Evolutionary conservation across 2,113 vertebrate genomes (phyloP).

Genomic region (Tylochromis polylepis): DNA sequence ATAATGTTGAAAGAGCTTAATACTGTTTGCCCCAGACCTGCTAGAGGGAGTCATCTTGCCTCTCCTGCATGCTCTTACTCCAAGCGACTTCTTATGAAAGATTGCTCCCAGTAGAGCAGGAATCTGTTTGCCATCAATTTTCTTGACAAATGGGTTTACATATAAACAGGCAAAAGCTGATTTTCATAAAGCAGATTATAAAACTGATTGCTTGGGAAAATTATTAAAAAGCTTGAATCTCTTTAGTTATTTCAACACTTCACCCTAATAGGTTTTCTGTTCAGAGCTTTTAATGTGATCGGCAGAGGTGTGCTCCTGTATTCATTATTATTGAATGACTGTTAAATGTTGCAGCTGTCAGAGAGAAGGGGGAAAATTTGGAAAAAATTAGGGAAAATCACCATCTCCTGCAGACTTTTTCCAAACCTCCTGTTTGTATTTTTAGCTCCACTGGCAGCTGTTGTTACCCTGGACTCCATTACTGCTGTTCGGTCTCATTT

Average conservation of each 20-base stretch:
- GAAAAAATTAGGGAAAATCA: neutral
- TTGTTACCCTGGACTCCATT: neutral
- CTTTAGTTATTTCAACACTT: neutral
- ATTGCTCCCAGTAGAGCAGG: neutral
- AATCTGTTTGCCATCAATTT: neutral
- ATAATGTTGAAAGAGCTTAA: neutral
- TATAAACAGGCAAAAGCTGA: neutral
- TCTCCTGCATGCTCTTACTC: neutral
- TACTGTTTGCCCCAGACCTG: neutral
- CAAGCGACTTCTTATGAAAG: neutral
- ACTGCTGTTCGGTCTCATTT: neutral
- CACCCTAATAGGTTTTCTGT: neutral
- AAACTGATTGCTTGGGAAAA: neutral
- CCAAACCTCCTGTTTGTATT: conserved; percentile 11
- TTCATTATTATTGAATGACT: neutral
- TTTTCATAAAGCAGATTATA: neutral
- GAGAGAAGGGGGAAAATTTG: neutral
- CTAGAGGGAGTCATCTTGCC: neutral
- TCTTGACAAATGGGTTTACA: neutral
- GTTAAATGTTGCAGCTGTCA: neutral
- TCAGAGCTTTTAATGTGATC: neutral
- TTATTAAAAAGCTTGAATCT: neutral
- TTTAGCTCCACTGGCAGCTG: neutral
- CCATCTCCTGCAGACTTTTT: conserved; percentile 8
- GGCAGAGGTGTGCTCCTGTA: neutral